Conservation (phyloP, 2,113 vertebrate species). For the Alethe diademata region DNA sequence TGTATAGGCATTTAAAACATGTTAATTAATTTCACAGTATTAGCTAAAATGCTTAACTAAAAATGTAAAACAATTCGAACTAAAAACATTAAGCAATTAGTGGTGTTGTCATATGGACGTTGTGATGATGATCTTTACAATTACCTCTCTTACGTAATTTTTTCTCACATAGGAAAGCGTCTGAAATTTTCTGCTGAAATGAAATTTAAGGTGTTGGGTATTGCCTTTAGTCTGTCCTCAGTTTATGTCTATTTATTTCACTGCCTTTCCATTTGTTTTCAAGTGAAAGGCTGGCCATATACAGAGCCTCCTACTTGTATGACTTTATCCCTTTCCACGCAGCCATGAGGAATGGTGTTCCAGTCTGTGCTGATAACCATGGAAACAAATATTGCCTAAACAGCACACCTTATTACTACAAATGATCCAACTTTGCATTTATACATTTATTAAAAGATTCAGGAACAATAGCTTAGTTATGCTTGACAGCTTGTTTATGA, state of each 20-base stretch:
- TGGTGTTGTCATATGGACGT: neutral
- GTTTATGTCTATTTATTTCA: neutral
- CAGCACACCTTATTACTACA: slow-evolving; percentile 13
- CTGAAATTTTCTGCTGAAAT: neutral
- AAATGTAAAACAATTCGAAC: neutral
- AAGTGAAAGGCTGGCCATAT: neutral
- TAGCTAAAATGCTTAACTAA: neutral
- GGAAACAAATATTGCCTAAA: slow-evolving; percentile 28
- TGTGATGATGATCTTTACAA: neutral
- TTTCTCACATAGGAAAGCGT: neutral
- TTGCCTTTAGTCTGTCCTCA: neutral
- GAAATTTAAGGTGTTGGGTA: neutral
- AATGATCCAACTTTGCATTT: slow-evolving; percentile 27
- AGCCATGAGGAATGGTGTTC: neutral
- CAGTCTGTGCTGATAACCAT: neutral
- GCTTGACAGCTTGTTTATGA: slow-evolving; percentile 51
- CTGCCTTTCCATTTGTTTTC: neutral
- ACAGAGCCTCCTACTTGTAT: neutral
- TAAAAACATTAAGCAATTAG: neutral
- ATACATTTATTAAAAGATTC: slow-evolving; percentile 40
- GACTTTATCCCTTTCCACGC: neutral
- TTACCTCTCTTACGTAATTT: neutral
- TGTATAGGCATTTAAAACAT: neutral
- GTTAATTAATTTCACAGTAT: neutral
- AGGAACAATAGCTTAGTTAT: slow-evolving; percentile 37